Conservation (phyloP, 2,113 vertebrate species). For the Coreoperca whiteheadi region DNA sequence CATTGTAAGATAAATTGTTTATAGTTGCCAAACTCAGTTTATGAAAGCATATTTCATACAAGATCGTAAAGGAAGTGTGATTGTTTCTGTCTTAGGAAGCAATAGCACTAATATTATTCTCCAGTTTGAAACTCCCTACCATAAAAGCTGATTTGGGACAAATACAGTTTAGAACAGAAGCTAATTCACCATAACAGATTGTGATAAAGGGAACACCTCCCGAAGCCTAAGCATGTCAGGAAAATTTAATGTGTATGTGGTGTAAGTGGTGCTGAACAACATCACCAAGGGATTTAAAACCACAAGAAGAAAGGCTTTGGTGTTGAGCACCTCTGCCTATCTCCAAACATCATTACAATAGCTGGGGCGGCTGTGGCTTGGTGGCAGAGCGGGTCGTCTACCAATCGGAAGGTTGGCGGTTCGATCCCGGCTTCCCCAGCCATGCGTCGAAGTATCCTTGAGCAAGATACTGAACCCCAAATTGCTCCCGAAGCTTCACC, state of each 20-base stretch:
- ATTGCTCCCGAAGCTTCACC: too few relatives aligned
- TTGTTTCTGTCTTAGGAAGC: conserved; percentile 39
- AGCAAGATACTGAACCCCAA: too few relatives aligned
- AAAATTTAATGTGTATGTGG: conserved; percentile 32
- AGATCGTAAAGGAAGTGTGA: conserved; percentile 13
- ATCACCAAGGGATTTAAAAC: neutral
- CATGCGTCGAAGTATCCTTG: too few relatives aligned
- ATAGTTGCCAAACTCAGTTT: conserved; percentile 44
- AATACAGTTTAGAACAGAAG: conserved; percentile 30
- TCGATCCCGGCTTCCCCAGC: too few relatives aligned
- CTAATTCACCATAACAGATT: conserved; percentile 40
- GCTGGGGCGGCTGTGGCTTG: too few relatives aligned
- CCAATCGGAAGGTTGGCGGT: too few relatives aligned
- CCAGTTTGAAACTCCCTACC: conserved; percentile 39
- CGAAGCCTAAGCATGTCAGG: conserved; percentile 7
- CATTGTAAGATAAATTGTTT: conserved; percentile 32
- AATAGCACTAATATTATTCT: conserved; percentile 58
- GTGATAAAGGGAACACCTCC: neutral
- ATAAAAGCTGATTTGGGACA: conserved; percentile 27
- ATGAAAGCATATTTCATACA: conserved; percentile 38
- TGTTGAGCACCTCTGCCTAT: neutral
- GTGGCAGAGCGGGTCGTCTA: too few relatives aligned
- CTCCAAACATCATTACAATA: conserved; percentile 15
- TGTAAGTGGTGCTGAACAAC: conserved; percentile 1
- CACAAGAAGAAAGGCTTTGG: conserved; percentile 8